phyloP scores from a whole-genome alignment of 2,888 invertebrate genomes.

The Euphydryas editha region DNA sequence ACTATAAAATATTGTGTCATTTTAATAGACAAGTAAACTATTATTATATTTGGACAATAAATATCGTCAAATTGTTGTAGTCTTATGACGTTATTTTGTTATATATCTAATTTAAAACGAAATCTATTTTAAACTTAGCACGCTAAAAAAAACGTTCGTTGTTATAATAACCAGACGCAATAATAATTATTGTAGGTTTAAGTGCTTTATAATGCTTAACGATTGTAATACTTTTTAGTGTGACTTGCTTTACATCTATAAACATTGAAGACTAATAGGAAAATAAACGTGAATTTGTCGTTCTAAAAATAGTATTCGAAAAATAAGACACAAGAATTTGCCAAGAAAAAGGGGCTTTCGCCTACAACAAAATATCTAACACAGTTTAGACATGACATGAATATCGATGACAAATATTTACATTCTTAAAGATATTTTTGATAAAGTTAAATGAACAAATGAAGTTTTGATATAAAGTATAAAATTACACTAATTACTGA shows the following conservation, averaged over 20 bases:
- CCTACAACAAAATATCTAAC: conserved; percentile 33
- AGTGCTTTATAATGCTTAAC: background rate
- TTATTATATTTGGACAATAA: too few species aligned
- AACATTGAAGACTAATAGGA: conserved; percentile 35
- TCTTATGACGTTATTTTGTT: background rate
- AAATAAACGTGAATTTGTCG: conserved; percentile 43
- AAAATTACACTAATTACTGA: background rate
- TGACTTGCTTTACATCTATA: background rate
- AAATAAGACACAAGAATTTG: conserved; percentile 47
- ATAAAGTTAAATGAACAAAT: conserved; percentile 13
- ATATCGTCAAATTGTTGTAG: background rate
- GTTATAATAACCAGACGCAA: background rate
- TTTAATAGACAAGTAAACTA: too few species aligned
- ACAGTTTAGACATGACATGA: conserved; percentile 23
- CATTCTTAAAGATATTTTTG: conserved; percentile 21
- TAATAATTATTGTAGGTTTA: background rate
- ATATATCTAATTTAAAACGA: conserved; percentile 1
- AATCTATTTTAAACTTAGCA: background rate
- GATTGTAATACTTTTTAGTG: background rate
- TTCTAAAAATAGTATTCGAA: conserved; percentile 45
- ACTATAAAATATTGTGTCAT: too few species aligned
- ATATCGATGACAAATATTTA: conserved; percentile 26
- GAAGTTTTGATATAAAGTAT: too few species aligned
- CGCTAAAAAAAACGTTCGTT: background rate
- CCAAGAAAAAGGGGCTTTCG: conserved; percentile 49